phyloP scores from a whole-genome alignment of 1,140 invertebrate genomes.

The Chrysoperla carnea region DNA sequence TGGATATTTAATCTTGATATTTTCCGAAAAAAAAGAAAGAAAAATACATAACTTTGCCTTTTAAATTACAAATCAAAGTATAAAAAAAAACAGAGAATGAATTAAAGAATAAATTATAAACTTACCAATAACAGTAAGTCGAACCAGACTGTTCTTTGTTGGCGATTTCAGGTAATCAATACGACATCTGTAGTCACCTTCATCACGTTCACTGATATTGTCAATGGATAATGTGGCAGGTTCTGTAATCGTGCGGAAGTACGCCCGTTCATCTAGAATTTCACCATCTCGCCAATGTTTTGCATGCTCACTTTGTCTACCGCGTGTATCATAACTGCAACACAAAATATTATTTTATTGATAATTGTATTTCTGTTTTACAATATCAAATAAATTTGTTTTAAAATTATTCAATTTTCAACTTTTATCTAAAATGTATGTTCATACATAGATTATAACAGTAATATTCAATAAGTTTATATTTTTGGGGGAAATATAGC shows the following conservation, averaged over 20 bases:
- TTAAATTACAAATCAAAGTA: background rate
- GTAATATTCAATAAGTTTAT: too few species aligned
- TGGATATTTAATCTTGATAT: background rate
- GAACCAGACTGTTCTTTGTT: conserved; percentile 47
- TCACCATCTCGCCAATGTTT: conserved; percentile 35
- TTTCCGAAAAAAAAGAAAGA: too few species aligned
- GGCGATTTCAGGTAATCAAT: conserved; percentile 54
- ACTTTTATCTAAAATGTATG: too few species aligned
- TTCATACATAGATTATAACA: too few species aligned
- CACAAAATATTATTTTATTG: conserved; percentile 1
- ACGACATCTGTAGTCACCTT: conserved; percentile 43
- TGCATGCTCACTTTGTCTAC: conserved; percentile 27
- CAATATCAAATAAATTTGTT: too few species aligned
- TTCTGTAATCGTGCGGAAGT: conserved; percentile 31
- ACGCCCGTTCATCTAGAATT: conserved; percentile 31
- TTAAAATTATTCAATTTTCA: too few species aligned
- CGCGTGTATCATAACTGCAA: conserved; percentile 39
- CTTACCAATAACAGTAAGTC: conserved; percentile 52
- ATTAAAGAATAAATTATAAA: conserved; percentile 8
- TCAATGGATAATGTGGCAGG: conserved; percentile 46
- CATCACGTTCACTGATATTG: conserved; percentile 38
- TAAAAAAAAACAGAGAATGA: background rate
- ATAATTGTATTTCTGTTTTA: too few species aligned
- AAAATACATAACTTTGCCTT: background rate
- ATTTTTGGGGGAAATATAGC: too few species aligned